Base-by-base conservation (phyloP, 2,797 vertebrate species). In the Acanthis flammea region DNA sequence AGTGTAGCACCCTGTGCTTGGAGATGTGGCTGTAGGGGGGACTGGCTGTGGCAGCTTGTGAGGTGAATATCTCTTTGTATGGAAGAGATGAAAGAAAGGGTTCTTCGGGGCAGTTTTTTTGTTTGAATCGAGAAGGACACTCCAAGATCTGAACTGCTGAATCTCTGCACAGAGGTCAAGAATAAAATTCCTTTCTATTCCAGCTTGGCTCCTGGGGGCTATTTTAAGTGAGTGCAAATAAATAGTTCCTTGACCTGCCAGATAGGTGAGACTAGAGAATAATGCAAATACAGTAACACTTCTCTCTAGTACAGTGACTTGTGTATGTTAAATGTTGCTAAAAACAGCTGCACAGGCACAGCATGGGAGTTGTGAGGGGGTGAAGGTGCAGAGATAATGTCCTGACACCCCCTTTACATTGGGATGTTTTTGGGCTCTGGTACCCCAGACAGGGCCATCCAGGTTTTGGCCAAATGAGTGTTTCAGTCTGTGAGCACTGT, bases 181-280 rank as follows among this genome's bases (percentile, higher is more conserved):
- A 79, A n/a, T 66, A 85, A 76, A 87, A 89, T 73, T 58, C 30
- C 37, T 75, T 92, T 91, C 28, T 79, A 10, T 91, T 88, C 25
- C 50, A 71, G 39, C 51, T 53, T 41, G 71, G 45, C 33, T 91
- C 13, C 37, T 55, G 35, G 37, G 37, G 57, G 37, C 41, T 91
- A 0, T 67, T 90, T 71, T 57, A 67, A 71, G 44, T 47, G 63
- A 79, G 33, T 39, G 48, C 51, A 51, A 51, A n/a, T 63, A 94
- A 91, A 76, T 35, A n/a, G 72, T 83, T 77, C 54, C n/a, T 95
- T 94, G 62, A 70, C 37, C 66, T 91, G 45, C 44, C 30, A 72
- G 66, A 72, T 48, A 79, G 67, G 47, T 55, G 47, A 92, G 44
- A 44, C 57, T 73, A 60, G 78, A 79, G 85, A 89, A 76, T 55